Conservation (phyloP, 2,113 vertebrate species). For the Butorides virescens region DNA sequence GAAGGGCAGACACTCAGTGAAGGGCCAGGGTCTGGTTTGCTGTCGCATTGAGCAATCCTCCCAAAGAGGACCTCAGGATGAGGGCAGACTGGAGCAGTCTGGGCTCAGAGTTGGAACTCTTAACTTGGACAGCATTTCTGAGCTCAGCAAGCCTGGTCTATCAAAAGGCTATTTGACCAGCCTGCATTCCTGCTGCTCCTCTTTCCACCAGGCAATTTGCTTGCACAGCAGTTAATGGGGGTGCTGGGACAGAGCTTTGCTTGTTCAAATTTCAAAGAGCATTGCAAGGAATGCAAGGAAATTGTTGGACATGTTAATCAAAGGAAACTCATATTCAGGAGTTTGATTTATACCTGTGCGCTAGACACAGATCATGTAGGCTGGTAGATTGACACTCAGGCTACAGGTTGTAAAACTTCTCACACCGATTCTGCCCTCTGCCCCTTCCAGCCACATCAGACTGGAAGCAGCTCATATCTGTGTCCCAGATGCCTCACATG, state of each 20-base stretch:
- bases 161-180: slow-evolving; percentile 35
- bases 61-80: background rate
- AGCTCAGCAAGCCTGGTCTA: background rate
- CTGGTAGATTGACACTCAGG: background rate
- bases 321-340: slow-evolving; percentile 5
- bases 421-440: background rate
- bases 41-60: background rate
- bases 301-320: slow-evolving; percentile 29
- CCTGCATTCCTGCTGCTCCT: slow-evolving; percentile 21
- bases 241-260: slow-evolving; percentile 43
- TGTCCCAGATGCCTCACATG: slow-evolving; percentile 7
- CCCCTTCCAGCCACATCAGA: background rate
- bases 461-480: background rate
- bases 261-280: slow-evolving; percentile 38
- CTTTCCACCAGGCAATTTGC: background rate
- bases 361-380: background rate
- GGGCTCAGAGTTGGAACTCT: background rate
- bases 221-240: background rate
- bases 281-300: slow-evolving; percentile 40
- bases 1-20: background rate
- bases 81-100: background rate
- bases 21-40: background rate
- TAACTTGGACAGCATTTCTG: background rate
- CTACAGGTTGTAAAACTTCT: slow-evolving; percentile 33
- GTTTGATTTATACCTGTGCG: slow-evolving; percentile 14